Evolutionary conservation across 1,140 invertebrate species (phyloP).

Genomic region (Thalassaphorura encarpata): DNA sequence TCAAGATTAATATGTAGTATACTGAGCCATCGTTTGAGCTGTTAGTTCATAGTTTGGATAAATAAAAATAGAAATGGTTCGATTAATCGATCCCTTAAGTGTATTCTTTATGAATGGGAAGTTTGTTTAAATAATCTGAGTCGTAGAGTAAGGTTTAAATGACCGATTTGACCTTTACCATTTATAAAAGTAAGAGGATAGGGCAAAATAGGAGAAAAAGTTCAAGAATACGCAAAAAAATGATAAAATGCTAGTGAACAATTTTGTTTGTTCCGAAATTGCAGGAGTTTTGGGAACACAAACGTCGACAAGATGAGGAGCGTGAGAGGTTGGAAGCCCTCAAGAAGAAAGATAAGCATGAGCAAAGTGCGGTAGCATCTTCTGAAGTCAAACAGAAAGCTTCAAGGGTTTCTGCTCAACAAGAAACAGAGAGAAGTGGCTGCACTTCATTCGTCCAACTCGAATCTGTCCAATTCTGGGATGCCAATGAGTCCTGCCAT

Average conservation of each 20-base stretch:
- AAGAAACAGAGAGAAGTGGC: slow-evolving; percentile 73
- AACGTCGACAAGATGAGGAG: slow-evolving; percentile 53
- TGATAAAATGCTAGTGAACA: too few species aligned
- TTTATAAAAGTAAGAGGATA: too few species aligned
- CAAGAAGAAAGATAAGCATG: slow-evolving; percentile 83
- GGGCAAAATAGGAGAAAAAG: background rate
- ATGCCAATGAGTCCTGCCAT: slow-evolving; percentile 10
- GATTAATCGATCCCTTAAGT: too few species aligned
- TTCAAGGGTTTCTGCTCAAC: slow-evolving; percentile 81
- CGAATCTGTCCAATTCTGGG: slow-evolving; percentile 38
- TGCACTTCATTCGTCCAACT: slow-evolving; percentile 34
- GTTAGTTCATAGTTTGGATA: too few species aligned
- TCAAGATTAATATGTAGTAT: too few species aligned
- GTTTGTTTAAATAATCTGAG: too few species aligned
- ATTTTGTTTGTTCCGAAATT: too few species aligned
- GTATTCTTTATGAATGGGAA: too few species aligned
- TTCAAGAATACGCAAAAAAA: background rate
- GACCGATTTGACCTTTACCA: too few species aligned
- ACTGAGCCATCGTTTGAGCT: too few species aligned
- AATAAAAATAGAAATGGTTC: too few species aligned
- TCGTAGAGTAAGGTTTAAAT: too few species aligned
- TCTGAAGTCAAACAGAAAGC: slow-evolving; percentile 89
- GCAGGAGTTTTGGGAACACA: slow-evolving; percentile 71
- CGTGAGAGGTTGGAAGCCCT: slow-evolving; percentile 66
- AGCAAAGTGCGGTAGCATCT: slow-evolving; percentile 88